Percentiles rank a stretch among this genome's conserved stretches.
Conservation (phyloP, 2,888 invertebrate species). For the Hyposoter didymator region DNA sequence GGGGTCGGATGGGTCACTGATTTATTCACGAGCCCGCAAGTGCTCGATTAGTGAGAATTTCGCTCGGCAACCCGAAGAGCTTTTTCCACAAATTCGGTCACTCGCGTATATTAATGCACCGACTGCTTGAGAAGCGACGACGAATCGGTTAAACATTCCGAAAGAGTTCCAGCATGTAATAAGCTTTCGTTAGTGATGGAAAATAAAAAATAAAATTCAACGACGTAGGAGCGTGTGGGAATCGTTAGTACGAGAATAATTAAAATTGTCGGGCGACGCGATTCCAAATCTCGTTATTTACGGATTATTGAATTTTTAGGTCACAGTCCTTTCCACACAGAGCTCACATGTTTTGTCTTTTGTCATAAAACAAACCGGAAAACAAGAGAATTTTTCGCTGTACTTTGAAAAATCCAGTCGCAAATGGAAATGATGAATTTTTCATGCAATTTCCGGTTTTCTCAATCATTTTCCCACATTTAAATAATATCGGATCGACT, state of each 20-base stretch:
- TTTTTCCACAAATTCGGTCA: slow-evolving; percentile 32
- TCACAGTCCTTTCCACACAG: neutral
- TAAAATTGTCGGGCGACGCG: slow-evolving; percentile 25
- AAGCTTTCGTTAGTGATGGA: slow-evolving; percentile 35
- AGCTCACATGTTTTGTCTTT: slow-evolving; percentile 6
- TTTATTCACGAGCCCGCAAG: slow-evolving; percentile 51
- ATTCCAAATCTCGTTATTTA: slow-evolving; percentile 45
- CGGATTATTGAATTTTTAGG: slow-evolving; percentile 21
- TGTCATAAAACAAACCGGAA: neutral
- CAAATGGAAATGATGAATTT: neutral
- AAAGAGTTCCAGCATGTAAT: slow-evolving; percentile 48
- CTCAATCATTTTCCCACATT: no score
- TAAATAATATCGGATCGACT: neutral
- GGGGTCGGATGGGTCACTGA: slow-evolving; percentile 33
- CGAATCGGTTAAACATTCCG: slow-evolving; percentile 27
- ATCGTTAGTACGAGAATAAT: slow-evolving; percentile 41
- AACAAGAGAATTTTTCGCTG: no score
- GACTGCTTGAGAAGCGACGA: slow-evolving; percentile 15
- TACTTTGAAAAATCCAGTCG: no score
- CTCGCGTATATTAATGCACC: slow-evolving; percentile 46
- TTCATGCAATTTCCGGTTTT: no score
- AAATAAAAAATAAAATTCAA: slow-evolving; percentile 12
- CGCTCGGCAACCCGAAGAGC: slow-evolving; percentile 15
- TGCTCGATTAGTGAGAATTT: slow-evolving; percentile 52
- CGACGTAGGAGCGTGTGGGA: neutral